Evolutionary conservation across 2,797 vertebrate species (phyloP).

Genomic region (Tokudaia muenninki): DNA sequence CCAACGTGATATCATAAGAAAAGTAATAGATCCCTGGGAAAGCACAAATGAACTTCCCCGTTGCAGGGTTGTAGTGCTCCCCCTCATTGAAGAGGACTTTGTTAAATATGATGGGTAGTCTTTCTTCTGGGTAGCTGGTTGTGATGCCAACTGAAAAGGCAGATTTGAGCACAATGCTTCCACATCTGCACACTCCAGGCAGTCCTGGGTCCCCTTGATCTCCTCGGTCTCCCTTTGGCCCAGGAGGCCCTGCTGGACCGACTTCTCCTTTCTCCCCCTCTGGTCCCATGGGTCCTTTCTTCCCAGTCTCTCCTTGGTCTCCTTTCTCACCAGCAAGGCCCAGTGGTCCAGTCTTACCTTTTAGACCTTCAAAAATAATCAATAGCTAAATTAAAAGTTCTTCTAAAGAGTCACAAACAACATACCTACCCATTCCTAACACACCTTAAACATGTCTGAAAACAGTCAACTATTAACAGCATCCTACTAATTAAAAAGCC

Average conservation of each 20-base stretch:
- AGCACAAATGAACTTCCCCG: conserved; percentile 97
- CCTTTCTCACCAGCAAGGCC: conserved; percentile 94
- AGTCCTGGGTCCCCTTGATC: conserved; percentile 91
- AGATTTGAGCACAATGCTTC: conserved; percentile 94
- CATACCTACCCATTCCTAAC: neutral
- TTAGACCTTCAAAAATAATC: conserved; percentile 92
- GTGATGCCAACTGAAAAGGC: conserved; percentile 98
- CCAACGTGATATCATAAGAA: conserved; percentile 98
- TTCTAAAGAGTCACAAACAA: neutral
- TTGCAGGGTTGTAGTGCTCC: conserved; percentile 95
- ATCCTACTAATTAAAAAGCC: neutral
- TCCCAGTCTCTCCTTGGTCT: conserved; percentile 94
- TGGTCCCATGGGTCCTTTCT: conserved; percentile 93
- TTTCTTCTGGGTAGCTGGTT: conserved; percentile 96
- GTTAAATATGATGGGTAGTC: conserved; percentile 95
- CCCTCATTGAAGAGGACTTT: conserved; percentile 97
- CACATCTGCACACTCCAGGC: conserved; percentile 94
- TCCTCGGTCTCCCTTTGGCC: conserved; percentile 94
- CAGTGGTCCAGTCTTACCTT: conserved; percentile 93
- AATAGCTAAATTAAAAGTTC: conserved; percentile 61
- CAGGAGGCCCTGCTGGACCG: conserved; percentile 90
- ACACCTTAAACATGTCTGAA: neutral
- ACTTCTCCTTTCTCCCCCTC: conserved; percentile 90
- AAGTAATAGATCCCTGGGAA: conserved; percentile 98
- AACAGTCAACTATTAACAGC: neutral